A percentile compares a stretch with the other conserved stretches of the same genome.
These are phyloP conservation scores for Danio rerio DNA, from an alignment of 2,113 vertebrate species.

Conservation along the genomic window GRCz12tu NC_133197.1:39524001-39524500, in stretches of 20 bases:
- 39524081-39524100: not conserved
- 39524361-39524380: conserved; percentile 65
- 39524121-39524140: conserved; percentile 57
- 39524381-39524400: conserved; percentile 71
- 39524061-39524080: conserved; percentile 4
- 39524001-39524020: conserved; percentile 32
- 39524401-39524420: conserved; percentile 85
- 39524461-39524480: conserved; percentile 89
- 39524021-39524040: not conserved
- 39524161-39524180: not conserved
- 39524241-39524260: conserved; percentile 70
- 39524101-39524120: too few species aligned
- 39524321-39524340: not conserved
- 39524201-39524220: conserved; percentile 10
- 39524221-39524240: conserved; percentile 64
- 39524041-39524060: conserved; percentile 1
- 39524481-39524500: conserved; percentile 91
- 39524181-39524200: not conserved
- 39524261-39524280: conserved; percentile 83
- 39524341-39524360: conserved; percentile 66
- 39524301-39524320: conserved; percentile 69
- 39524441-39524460: conserved; percentile 86
- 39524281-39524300: conserved; percentile 74
- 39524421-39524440: conserved; percentile 87
- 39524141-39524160: conserved; percentile 18